phyloP scores from a whole-genome alignment of 2,888 invertebrate species.

The Pachliopta kotzebuea region DNA sequence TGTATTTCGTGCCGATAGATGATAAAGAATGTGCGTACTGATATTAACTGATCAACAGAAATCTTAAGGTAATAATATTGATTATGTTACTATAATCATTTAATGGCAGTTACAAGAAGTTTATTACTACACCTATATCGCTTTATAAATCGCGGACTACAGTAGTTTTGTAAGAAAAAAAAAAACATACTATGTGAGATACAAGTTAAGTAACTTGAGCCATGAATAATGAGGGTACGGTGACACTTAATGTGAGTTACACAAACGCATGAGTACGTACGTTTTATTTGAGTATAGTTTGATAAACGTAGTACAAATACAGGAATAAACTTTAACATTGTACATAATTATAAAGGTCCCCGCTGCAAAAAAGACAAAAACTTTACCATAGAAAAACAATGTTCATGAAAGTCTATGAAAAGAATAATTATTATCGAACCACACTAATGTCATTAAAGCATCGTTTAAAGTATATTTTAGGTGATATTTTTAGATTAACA shows the following conservation, averaged over 20 bases:
- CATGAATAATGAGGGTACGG: constrained; percentile 25
- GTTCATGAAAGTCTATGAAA: too few relatives aligned
- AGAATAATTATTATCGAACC: too few relatives aligned
- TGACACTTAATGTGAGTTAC: constrained; percentile 26
- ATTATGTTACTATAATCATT: neutral
- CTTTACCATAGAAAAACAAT: too few relatives aligned
- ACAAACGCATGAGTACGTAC: constrained; percentile 25
- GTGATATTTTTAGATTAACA: too few relatives aligned
- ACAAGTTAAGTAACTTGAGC: constrained; percentile 27
- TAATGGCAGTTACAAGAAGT: too few relatives aligned
- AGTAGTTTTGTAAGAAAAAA: constrained; percentile 16
- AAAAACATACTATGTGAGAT: constrained; percentile 21
- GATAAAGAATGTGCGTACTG: neutral
- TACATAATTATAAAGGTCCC: neutral
- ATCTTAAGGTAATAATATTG: neutral
- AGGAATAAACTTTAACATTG: neutral
- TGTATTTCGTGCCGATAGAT: neutral
- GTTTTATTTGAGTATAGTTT: constrained; percentile 5
- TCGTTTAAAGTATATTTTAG: too few relatives aligned
- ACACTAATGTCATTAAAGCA: too few relatives aligned
- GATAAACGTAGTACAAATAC: constrained; percentile 3
- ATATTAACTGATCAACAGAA: neutral
- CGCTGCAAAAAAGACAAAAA: too few relatives aligned
- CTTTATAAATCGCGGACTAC: neutral
- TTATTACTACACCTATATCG: too few relatives aligned